A percentile compares a stretch with the other conserved stretches of the same genome.
phyloP scores from a whole-genome alignment of 2,113 vertebrate species.

The Dinomys branickii region DNA sequence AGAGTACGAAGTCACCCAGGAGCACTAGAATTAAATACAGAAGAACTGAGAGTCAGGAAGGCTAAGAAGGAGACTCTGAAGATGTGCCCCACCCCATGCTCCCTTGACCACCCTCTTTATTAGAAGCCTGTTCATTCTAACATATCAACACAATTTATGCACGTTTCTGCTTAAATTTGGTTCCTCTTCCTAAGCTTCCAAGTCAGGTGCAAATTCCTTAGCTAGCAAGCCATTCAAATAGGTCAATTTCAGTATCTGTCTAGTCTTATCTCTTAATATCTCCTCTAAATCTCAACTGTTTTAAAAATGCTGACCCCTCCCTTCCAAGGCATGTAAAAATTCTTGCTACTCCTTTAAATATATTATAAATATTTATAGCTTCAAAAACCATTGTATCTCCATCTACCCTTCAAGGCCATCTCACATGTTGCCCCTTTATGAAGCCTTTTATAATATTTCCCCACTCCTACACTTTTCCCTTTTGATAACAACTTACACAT shows the following conservation, averaged over 20 bases:
- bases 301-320: background rate
- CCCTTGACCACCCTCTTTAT: background rate
- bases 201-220: background rate
- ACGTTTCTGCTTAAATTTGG: background rate
- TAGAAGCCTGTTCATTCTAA: background rate
- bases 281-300: background rate
- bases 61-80: background rate
- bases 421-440: background rate
- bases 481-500: background rate
- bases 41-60: background rate
- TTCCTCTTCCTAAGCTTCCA: background rate
- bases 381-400: background rate
- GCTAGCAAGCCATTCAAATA: background rate
- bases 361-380: background rate
- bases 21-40: background rate
- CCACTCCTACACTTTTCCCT: background rate
- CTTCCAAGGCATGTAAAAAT: background rate
- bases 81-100: fast-evolving
- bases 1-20: background rate
- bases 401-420: background rate
- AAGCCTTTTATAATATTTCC: background rate
- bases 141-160: background rate
- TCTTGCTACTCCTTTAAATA: background rate
- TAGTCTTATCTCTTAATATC: background rate
- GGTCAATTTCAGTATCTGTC: background rate